Percentiles rank a stretch among this genome's conserved stretches.
Evolutionary conservation across 2,888 invertebrate genomes (phyloP).

Genomic region (Apodemia mormo): DNA sequence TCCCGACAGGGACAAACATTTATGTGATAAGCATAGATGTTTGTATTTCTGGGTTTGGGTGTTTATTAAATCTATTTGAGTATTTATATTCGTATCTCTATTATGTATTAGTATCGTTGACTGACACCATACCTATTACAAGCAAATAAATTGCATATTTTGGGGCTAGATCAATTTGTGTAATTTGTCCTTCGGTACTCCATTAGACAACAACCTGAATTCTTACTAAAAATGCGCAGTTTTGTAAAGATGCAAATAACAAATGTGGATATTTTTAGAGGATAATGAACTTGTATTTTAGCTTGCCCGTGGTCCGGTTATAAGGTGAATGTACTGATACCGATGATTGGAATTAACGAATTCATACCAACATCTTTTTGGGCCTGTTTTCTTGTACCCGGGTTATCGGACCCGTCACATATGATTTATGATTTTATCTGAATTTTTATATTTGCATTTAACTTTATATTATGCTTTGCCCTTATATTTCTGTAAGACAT

Average conservation of each 20-base stretch:
- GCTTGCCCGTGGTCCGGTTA: constrained; percentile 69
- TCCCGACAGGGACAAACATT: too few relatives aligned
- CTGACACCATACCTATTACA: too few relatives aligned
- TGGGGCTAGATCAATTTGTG: too few relatives aligned
- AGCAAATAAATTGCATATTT: too few relatives aligned
- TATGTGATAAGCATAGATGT: too few relatives aligned
- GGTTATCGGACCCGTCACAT: constrained; percentile 65
- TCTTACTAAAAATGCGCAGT: constrained; percentile 30
- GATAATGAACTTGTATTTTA: constrained; percentile 71
- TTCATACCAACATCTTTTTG: constrained; percentile 59
- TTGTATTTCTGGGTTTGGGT: too few relatives aligned
- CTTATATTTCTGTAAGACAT: too few relatives aligned
- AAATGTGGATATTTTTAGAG: constrained; percentile 63
- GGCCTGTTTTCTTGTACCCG: constrained; percentile 63
- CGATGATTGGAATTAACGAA: constrained; percentile 66
- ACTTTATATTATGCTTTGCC: not conserved
- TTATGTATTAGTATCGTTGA: too few relatives aligned
- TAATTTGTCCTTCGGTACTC: not conserved
- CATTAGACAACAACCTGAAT: not conserved
- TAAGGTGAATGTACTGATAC: constrained; percentile 71
- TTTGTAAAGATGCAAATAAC: constrained; percentile 46
- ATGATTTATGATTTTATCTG: constrained; percentile 60
- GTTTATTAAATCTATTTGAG: too few relatives aligned
- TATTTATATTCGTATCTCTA: too few relatives aligned
- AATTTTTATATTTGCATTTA: constrained; percentile 43